These are phyloP conservation scores for Eulithis testata DNA, from an alignment of 2,888 invertebrate species.

Conservation along the genomic window DNA sequence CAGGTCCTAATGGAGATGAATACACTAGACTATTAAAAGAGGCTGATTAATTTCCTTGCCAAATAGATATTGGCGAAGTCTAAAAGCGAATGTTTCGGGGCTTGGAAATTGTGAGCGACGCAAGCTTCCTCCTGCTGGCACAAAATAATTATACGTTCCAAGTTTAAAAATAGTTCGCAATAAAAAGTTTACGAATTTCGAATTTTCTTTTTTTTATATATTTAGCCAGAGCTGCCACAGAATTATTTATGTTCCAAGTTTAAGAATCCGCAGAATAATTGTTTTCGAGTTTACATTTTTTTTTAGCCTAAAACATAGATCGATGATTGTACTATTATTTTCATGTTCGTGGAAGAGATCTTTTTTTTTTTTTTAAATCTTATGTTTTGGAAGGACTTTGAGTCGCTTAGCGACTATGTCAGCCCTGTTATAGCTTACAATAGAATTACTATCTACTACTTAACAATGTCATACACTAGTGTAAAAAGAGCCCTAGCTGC, in stretches of 20 bases:
- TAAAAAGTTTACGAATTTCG: neutral
- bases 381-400: no score
- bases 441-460: no score
- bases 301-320: neutral
- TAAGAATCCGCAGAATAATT: no score
- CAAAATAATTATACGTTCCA: neutral
- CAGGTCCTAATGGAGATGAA: slow-evolving; percentile 10
- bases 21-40: slow-evolving; percentile 3
- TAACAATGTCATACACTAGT: no score
- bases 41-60: slow-evolving; percentile 12
- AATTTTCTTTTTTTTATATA: neutral
- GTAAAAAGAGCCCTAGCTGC: no score
- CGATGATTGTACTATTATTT: no score
- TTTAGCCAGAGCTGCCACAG: no score
- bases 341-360: no score
- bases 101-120: neutral
- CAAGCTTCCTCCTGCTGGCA: neutral
- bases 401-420: no score
- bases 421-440: no score
- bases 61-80: slow-evolving; percentile 17
- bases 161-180: neutral
- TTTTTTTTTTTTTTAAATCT: no score
- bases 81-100: slow-evolving; percentile 4
- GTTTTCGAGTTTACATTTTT: neutral
- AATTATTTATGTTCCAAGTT: no score